A percentile compares a stretch with the other conserved stretches of the same genome.
phyloP scores from a whole-genome alignment of 2,888 invertebrate species.

The Odiellus spinosus region DNA sequence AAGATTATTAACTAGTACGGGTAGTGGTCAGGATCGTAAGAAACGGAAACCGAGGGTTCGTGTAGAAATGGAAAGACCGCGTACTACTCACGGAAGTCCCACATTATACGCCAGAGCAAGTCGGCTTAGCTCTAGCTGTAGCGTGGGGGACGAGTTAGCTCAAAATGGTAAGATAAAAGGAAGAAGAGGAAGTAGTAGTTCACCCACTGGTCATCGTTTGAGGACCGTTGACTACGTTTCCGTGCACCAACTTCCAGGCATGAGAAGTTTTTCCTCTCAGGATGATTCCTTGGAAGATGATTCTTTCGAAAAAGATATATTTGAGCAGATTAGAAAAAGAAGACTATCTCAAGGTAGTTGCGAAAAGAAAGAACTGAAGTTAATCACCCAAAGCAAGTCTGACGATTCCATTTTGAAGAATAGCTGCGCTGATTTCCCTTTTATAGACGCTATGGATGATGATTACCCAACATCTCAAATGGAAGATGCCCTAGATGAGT shows the following conservation, averaged over 20 bases:
- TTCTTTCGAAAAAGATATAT: slow-evolving; percentile 12
- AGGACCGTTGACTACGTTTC: slow-evolving; percentile 18
- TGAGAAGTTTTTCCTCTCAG: slow-evolving; percentile 18
- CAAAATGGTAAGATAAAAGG: slow-evolving; percentile 7
- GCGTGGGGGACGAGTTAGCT: slow-evolving; percentile 5
- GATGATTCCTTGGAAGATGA: slow-evolving; percentile 18
- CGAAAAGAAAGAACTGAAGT: no score
- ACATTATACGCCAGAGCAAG: slow-evolving; percentile 15
- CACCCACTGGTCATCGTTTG: slow-evolving; percentile 7
- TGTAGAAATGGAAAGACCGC: slow-evolving; percentile 14
- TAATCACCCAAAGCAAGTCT: no score
- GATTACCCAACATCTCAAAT: no score
- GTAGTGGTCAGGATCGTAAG: not conserved
- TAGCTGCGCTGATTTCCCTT: no score
- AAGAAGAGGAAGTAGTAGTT: not conserved
- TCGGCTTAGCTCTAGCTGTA: not conserved
- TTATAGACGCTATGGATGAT: no score
- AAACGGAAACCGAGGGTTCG: slow-evolving; percentile 8
- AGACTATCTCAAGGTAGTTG: not conserved
- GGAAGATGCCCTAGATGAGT: no score
- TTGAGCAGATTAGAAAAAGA: slow-evolving; percentile 7
- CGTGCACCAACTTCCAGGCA: slow-evolving; percentile 16
- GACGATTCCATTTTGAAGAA: no score
- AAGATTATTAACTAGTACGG: not conserved
- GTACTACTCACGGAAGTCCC: slow-evolving; percentile 13